phyloP scores from a whole-genome alignment of 2,797 vertebrate species.

The Melopsittacus undulatus region DNA sequence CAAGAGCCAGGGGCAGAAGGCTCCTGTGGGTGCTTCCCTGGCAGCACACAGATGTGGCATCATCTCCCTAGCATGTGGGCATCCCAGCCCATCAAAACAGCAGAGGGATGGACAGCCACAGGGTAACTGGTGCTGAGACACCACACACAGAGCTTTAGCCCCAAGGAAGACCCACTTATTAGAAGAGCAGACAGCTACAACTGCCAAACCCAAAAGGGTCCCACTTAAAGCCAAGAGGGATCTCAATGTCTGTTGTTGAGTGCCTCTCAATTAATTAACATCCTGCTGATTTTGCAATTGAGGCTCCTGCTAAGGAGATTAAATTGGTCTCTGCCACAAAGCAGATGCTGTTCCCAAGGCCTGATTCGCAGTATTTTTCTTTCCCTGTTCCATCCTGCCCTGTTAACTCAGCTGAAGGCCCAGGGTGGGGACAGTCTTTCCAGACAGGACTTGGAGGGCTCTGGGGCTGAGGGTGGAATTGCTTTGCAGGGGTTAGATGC shows the following conservation, averaged over 20 bases:
- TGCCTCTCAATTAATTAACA: constrained; percentile 57
- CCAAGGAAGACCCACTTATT: neutral
- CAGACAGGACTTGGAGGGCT: neutral
- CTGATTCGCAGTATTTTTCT: neutral
- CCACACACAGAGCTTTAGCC: neutral
- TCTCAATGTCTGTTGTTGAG: neutral
- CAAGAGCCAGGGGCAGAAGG: neutral
- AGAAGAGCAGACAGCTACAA: neutral
- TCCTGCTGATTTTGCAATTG: constrained; percentile 40
- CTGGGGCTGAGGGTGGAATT: neutral
- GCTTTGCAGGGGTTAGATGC: neutral
- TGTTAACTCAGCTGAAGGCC: neutral
- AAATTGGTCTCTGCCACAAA: neutral
- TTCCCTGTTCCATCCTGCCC: neutral
- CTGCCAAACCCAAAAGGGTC: neutral
- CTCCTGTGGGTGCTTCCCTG: neutral
- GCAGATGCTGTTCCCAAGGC: neutral
- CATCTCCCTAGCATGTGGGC: neutral
- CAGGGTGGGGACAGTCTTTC: neutral
- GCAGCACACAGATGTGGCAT: neutral
- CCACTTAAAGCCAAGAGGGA: neutral
- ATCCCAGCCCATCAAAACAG: neutral
- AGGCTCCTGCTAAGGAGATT: constrained; percentile 38
- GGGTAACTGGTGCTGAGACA: neutral
- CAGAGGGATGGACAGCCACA: rapidly evolving